These are phyloP conservation scores for Charanyca ferruginea DNA, from an alignment of 2,888 invertebrate species.

Conservation along the genomic window DNA sequence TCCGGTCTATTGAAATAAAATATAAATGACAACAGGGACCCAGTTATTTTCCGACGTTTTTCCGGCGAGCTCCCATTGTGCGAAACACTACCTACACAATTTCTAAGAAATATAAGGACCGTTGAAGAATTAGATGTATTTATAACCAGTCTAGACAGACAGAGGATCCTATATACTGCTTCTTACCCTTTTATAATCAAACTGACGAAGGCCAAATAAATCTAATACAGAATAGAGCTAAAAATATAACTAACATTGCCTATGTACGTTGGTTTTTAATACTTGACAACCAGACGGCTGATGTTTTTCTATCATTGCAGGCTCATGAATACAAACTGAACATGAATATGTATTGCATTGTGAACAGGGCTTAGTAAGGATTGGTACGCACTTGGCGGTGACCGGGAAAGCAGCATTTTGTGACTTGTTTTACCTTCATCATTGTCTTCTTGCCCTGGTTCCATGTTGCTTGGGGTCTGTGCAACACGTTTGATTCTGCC, in stretches of 20 bases:
- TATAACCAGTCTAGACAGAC: constrained; percentile 2
- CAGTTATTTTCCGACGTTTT: background rate
- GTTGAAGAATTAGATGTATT: background rate
- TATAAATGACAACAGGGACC: background rate
- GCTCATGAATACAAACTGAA: constrained; percentile 63
- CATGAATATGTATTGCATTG: constrained; percentile 62
- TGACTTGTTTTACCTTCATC: too few relatives aligned
- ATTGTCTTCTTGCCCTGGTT: too few relatives aligned
- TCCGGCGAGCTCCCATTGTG: background rate
- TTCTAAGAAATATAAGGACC: constrained; percentile 2
- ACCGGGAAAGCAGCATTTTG: too few relatives aligned
- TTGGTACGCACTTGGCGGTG: constrained; percentile 1
- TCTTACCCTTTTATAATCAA: background rate
- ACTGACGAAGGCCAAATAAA: background rate
- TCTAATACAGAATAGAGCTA: background rate
- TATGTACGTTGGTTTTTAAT: constrained; percentile 30
- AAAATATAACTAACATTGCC: background rate
- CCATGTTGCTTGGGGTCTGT: too few relatives aligned
- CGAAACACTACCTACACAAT: background rate
- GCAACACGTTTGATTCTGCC: too few relatives aligned
- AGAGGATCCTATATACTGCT: background rate
- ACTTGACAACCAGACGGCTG: constrained; percentile 34
- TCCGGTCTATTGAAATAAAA: background rate
- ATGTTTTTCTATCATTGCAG: constrained; percentile 54
- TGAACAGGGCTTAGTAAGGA: constrained; percentile 32